Conservation (phyloP, 2,797 vertebrate genomes). For the Poecilia gillii region DNA sequence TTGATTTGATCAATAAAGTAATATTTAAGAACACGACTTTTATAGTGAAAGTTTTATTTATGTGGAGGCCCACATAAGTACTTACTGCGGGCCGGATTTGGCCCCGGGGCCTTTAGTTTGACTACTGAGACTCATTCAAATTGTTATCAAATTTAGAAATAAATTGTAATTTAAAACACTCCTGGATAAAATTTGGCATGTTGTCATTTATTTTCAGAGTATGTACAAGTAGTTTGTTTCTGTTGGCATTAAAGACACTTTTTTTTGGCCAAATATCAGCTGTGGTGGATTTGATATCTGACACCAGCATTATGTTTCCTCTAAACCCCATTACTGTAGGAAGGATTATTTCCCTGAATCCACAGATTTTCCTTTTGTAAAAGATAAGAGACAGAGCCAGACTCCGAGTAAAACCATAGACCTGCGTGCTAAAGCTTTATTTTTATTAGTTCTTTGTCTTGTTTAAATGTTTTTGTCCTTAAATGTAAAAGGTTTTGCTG, state of each 20-base stretch:
- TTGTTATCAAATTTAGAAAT: not conserved
- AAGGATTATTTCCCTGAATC: conserved; percentile 42
- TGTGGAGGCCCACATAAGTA: too few species aligned
- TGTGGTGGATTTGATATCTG: conserved; percentile 18
- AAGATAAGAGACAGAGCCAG: conserved; percentile 53
- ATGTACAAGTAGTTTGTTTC: not conserved
- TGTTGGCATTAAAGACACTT: not conserved
- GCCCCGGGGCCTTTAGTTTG: too few species aligned
- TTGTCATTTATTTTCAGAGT: not conserved
- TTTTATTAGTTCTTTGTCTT: not conserved
- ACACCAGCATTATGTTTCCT: conserved; percentile 36
- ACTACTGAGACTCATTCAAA: not conserved
- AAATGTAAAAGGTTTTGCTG: conserved; percentile 7
- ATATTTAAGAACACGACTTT: too few species aligned
- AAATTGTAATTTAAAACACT: not conserved
- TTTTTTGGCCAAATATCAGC: conserved; percentile 2
- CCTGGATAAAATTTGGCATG: not conserved
- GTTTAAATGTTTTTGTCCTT: conserved; percentile 17
- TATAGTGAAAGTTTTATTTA: too few species aligned
- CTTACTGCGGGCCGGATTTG: too few species aligned
- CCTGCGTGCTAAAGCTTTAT: conserved; percentile 35
- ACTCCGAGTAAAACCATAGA: conserved; percentile 46
- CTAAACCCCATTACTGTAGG: conserved; percentile 25
- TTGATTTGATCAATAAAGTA: too few species aligned
- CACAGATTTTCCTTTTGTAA: conserved; percentile 34